Conservation (phyloP, 2,113 vertebrate species). For the Pachycephala philippinensis region DNA sequence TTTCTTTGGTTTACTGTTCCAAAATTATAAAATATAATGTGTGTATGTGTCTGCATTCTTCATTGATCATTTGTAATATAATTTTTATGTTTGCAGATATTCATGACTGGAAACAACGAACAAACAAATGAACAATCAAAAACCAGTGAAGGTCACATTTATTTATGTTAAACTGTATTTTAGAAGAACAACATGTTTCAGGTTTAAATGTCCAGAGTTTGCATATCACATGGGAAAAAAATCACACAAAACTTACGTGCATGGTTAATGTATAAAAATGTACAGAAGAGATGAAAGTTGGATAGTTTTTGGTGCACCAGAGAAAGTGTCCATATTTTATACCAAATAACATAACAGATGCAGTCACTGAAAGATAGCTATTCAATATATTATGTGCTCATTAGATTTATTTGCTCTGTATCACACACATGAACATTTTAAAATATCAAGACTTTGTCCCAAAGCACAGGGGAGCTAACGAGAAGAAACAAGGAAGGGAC, state of each 20-base stretch:
- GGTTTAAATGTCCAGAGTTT: background rate
- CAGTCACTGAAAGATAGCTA: background rate
- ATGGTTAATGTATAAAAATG: background rate
- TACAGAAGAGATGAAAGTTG: background rate
- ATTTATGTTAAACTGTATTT: background rate
- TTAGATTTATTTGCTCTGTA: background rate
- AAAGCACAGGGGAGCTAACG: background rate
- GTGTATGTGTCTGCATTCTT: background rate
- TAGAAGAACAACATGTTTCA: background rate
- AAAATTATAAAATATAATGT: background rate
- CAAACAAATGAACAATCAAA: background rate
- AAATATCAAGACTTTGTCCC: background rate
- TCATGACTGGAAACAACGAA: background rate
- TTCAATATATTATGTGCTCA: background rate
- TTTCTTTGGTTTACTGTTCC: background rate
- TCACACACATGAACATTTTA: background rate
- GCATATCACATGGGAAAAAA: background rate
- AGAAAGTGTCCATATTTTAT: background rate
- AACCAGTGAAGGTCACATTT: rapidly evolving
- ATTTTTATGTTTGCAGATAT: background rate
- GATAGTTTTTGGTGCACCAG: background rate
- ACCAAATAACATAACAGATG: background rate
- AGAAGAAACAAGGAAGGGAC: background rate
- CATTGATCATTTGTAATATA: background rate
- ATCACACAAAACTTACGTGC: background rate